These are phyloP conservation scores for Papilio helenus DNA, from an alignment of 1,140 invertebrate genomes.

Conservation along the genomic window DNA sequence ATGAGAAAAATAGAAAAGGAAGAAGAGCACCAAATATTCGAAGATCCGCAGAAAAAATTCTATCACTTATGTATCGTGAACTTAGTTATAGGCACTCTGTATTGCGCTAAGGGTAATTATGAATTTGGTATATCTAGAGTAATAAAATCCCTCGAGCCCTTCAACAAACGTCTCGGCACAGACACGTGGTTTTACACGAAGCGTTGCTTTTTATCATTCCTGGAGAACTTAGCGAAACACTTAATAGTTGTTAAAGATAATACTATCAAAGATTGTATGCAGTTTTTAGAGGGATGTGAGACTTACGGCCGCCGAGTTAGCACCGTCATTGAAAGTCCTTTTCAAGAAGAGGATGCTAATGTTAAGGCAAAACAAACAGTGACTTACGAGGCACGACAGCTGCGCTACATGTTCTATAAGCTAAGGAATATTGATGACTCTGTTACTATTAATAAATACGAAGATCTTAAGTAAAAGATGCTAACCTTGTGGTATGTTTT, in stretches of 20 bases:
- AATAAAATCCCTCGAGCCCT: slow-evolving; percentile 97
- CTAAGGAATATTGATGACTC: slow-evolving; percentile 84
- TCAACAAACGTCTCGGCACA: slow-evolving; percentile 96
- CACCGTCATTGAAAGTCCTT: slow-evolving; percentile 91
- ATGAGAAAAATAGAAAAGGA: slow-evolving; percentile 99
- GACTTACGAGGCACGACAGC: slow-evolving; percentile 93
- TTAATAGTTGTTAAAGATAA: slow-evolving; percentile 94
- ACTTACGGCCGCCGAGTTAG: slow-evolving; percentile 93
- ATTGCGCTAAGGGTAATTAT: slow-evolving; percentile 99
- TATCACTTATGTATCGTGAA: slow-evolving; percentile 99
- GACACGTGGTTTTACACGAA: slow-evolving; percentile 99
- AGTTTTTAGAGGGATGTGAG: slow-evolving; percentile 96
- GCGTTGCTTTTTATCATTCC: slow-evolving; percentile 95
- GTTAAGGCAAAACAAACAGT: slow-evolving; percentile 95
- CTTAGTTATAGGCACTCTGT: slow-evolving; percentile 98
- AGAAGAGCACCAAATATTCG: slow-evolving; percentile 95
- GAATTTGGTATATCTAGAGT: slow-evolving; percentile 99
- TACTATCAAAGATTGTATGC: slow-evolving; percentile 94
- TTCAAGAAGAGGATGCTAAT: slow-evolving; percentile 88
- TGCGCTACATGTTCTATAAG: slow-evolving; percentile 93
- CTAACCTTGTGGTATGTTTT: slow-evolving; percentile 70
- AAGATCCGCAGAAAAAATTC: slow-evolving; percentile 97
- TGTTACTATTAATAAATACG: slow-evolving; percentile 81
- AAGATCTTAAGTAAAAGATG: slow-evolving; percentile 75
- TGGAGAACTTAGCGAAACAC: slow-evolving; percentile 96